Conservation (phyloP, 2,797 vertebrate genomes). For the Crocidura indochinensis region DNA sequence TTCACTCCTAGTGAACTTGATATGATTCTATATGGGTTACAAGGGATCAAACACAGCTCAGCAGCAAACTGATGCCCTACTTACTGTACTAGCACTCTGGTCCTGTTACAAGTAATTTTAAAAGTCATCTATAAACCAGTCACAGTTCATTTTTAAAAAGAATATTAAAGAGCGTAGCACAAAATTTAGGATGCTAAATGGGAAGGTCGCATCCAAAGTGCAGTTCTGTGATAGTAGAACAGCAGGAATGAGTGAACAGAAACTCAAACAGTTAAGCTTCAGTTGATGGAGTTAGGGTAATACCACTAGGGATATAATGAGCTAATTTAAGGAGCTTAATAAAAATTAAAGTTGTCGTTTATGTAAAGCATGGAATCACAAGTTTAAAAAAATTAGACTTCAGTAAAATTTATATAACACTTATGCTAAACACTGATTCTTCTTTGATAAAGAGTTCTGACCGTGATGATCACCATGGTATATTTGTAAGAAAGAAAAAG, state of each 20-base stretch:
- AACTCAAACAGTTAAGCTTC: background rate
- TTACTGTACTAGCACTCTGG: no score
- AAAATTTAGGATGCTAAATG: conserved; percentile 14
- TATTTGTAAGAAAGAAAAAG: background rate
- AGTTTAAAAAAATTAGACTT: conserved; percentile 39
- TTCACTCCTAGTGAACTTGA: no score
- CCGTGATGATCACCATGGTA: background rate
- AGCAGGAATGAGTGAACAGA: background rate
- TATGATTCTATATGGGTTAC: no score
- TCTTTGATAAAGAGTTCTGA: conserved; percentile 44
- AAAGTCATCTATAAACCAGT: background rate
- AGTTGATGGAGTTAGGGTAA: background rate
- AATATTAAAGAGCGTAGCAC: background rate
- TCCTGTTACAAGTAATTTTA: background rate
- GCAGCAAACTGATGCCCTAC: no score
- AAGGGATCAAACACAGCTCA: no score
- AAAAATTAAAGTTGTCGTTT: conserved; percentile 4
- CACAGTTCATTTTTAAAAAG: conserved; percentile 25
- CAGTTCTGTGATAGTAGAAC: background rate
- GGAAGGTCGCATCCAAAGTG: background rate
- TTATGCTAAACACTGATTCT: conserved; percentile 21
- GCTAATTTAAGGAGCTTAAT: conserved; percentile 29
- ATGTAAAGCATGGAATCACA: background rate
- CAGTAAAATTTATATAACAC: background rate
- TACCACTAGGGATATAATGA: background rate